These are phyloP conservation scores for Chelonoidis abingdonii DNA, from an alignment of 2,113 vertebrate species.

Conservation along the genomic window DNA sequence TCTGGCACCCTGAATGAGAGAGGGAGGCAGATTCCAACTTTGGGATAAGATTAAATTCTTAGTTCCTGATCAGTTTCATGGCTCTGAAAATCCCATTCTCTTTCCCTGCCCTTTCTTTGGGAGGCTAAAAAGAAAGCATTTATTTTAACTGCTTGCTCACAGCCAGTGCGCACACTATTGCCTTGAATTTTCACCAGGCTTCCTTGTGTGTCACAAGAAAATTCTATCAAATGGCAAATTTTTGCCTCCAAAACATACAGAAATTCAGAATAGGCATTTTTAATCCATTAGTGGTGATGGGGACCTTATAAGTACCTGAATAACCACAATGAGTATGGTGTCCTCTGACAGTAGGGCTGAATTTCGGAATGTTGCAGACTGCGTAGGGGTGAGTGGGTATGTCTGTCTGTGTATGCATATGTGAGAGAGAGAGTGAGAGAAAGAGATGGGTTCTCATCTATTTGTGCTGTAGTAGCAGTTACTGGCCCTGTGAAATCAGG, in stretches of 20 bases:
- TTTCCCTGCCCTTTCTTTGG: not conserved
- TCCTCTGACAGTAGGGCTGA: not conserved
- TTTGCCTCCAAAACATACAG: not conserved
- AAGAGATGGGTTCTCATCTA: not conserved
- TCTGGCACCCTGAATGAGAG: not conserved
- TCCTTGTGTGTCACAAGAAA: not conserved
- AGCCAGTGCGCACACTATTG: not conserved
- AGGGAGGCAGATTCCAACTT: constrained; percentile 26
- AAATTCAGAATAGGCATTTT: not conserved
- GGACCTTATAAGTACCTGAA: no score
- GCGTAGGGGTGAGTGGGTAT: no score
- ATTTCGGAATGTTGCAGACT: not conserved
- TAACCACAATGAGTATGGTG: not conserved
- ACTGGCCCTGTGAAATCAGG: not conserved
- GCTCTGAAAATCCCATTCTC: not conserved
- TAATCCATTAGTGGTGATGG: not conserved
- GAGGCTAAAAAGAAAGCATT: not conserved
- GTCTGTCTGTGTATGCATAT: not conserved
- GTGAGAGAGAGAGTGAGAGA: no score
- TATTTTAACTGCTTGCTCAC: not conserved
- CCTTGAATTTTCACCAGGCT: not conserved
- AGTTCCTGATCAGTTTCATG: not conserved
- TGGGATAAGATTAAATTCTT: constrained; percentile 21
- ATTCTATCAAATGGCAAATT: not conserved
- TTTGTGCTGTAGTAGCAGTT: not conserved